Conservation (phyloP, 2,888 invertebrate species). For the Hesperia comma region DNA sequence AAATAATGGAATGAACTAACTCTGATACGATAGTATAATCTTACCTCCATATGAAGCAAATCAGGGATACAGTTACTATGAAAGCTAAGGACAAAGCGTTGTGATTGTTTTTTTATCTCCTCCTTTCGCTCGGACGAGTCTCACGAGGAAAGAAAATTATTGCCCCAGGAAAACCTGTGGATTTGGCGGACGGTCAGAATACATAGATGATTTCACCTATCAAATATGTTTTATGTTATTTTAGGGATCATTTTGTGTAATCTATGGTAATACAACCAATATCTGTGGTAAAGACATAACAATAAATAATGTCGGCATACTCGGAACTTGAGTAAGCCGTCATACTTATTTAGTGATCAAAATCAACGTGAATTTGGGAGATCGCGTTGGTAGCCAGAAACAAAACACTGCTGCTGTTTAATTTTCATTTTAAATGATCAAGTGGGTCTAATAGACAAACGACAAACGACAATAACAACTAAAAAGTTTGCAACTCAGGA, state of each 20-base stretch:
- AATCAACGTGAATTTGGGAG: too few relatives aligned
- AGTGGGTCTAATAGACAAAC: too few relatives aligned
- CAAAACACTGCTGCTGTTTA: too few relatives aligned
- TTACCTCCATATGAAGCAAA: slow-evolving; percentile 40
- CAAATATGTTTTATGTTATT: slow-evolving; percentile 42
- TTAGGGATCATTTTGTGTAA: background rate
- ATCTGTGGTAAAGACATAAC: too few relatives aligned
- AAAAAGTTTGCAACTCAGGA: too few relatives aligned
- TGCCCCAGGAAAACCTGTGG: slow-evolving; percentile 65
- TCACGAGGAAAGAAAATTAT: slow-evolving; percentile 71
- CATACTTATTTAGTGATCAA: too few relatives aligned
- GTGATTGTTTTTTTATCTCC: slow-evolving; percentile 73
- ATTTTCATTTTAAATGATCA: too few relatives aligned
- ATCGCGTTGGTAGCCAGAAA: too few relatives aligned
- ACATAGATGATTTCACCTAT: slow-evolving; percentile 51
- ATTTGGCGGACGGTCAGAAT: slow-evolving; percentile 60
- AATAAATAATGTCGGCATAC: too few relatives aligned
- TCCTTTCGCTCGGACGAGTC: slow-evolving; percentile 69
- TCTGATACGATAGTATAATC: slow-evolving; percentile 3
- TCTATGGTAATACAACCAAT: too few relatives aligned
- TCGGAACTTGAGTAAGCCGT: too few relatives aligned
- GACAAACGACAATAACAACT: too few relatives aligned
- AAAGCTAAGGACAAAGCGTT: slow-evolving; percentile 64
- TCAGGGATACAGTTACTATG: slow-evolving; percentile 50
- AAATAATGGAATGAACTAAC: background rate